phyloP scores from a whole-genome alignment of 2,888 invertebrate species.

The Zaprionus bogoriensis region DNA sequence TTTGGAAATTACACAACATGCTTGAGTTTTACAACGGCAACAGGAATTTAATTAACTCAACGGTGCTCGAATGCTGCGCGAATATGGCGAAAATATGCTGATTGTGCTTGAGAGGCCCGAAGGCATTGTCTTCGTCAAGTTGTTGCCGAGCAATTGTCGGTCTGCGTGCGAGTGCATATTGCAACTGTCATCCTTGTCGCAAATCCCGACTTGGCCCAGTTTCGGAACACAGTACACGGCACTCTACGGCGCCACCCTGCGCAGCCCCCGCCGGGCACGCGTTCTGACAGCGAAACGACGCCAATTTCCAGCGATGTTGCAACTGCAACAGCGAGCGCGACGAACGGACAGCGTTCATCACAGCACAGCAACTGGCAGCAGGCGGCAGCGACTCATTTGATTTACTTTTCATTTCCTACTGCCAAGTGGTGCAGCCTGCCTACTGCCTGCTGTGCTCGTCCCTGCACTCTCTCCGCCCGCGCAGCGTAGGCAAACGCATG shows the following conservation, averaged over 20 bases:
- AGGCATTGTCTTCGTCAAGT: too few relatives aligned
- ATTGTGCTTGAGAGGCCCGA: too few relatives aligned
- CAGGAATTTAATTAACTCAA: constrained; percentile 42
- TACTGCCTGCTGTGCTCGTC: background rate
- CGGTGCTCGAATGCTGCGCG: background rate
- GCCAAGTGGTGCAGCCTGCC: constrained; percentile 56
- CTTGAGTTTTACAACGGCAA: constrained; percentile 17
- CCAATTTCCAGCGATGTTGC: constrained; percentile 47
- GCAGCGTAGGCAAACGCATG: constrained; percentile 34
- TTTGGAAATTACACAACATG: constrained; percentile 40
- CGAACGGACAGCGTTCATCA: constrained; percentile 47
- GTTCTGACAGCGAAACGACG: constrained; percentile 58
- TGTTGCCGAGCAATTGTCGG: background rate
- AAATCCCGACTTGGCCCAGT: background rate
- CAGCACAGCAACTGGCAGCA: constrained; percentile 28
- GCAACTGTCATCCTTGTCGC: background rate
- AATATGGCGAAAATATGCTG: background rate
- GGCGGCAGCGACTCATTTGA: constrained; percentile 68
- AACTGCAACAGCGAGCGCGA: constrained; percentile 4
- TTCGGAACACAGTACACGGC: background rate
- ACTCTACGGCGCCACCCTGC: background rate
- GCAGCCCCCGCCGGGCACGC: constrained; percentile 34
- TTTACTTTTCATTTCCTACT: constrained; percentile 80
- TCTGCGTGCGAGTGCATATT: background rate
- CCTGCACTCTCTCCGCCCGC: constrained; percentile 10